A percentile compares a stretch with the other conserved stretches of the same genome.
Evolutionary conservation across 2,113 vertebrate species (phyloP).

Genomic region (Corythoichthys intestinalis): DNA sequence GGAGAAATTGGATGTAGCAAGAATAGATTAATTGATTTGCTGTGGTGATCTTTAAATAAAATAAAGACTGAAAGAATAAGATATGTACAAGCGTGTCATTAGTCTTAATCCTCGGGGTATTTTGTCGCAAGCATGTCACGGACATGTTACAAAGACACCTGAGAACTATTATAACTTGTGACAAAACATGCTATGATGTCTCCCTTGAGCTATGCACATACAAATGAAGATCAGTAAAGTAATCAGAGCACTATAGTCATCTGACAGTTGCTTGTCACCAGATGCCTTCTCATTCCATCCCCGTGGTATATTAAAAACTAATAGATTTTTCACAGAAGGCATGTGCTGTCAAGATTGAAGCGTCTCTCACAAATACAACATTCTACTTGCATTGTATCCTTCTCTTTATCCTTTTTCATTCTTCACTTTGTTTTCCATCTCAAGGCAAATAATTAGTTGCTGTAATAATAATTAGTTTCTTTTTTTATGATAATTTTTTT

Average conservation of each 20-base stretch:
- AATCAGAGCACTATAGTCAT: slow-evolving; percentile 76
- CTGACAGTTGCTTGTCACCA: slow-evolving; percentile 75
- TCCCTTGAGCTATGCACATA: slow-evolving; percentile 69
- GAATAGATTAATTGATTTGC: not conserved
- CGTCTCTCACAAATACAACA: slow-evolving; percentile 69
- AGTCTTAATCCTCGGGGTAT: not conserved
- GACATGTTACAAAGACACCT: not conserved
- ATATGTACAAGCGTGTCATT: not conserved
- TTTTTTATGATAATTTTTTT: not conserved
- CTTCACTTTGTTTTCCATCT: slow-evolving; percentile 29
- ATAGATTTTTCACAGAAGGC: slow-evolving; percentile 72
- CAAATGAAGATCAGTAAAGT: slow-evolving; percentile 70
- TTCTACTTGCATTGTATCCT: slow-evolving; percentile 59
- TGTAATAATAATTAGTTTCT: slow-evolving; percentile 43
- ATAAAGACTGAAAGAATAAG: not conserved
- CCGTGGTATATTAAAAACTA: slow-evolving; percentile 78
- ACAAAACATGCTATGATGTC: slow-evolving; percentile 19
- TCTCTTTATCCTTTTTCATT: slow-evolving; percentile 44
- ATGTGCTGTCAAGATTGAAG: slow-evolving; percentile 75
- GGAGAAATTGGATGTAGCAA: not conserved
- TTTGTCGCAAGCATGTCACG: not conserved
- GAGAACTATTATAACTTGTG: not conserved
- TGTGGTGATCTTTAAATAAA: not conserved
- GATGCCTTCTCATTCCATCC: slow-evolving; percentile 74
- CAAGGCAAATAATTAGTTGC: slow-evolving; percentile 40